Base-by-base conservation (phyloP, 2,797 vertebrate genomes). In the Sciaenops ocellatus region DNA sequence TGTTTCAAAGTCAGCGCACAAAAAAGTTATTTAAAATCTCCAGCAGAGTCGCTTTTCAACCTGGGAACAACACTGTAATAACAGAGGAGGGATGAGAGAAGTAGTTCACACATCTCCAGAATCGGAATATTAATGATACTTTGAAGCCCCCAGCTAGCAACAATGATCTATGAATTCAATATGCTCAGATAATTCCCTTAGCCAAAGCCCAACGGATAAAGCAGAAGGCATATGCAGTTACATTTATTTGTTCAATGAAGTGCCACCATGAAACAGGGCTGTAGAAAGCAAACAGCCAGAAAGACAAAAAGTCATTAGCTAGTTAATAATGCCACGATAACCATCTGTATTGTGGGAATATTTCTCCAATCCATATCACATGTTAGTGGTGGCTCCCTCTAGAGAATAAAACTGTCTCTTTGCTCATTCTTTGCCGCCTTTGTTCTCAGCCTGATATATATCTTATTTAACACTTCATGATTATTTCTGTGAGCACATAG, bases 151-250 rank as follows among this genome's bases (percentile, higher is more conserved):
- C 76, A 79, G 94, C 90, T 76, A 89, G 82, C 79, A 91, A 92
- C 89, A 89, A 87, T 92, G 90, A 94, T 94, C 83, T 91, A 93
- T 93, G 90, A 90, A 92, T 93, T 86, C 89, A 94, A 94, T 93
- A 93, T 89, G 73, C 87, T 80, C 46, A 81, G 89, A 90, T 76
- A 83, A 81, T 90, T 91, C 87, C 85, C 87, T 83, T 61, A 80
- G 84, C 83, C 70, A 89, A 87, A 85, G 77, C 83, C 79, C 92
- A 78, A 34, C 76, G 75, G 85, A 88, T 84, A 62, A 72, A 74
- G 84, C 69, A 78, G 68, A 75, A 78, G 68, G 78, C 74, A 79
- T 69, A 82, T 56, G 77, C 85, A 81, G 71, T 86, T 85, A 80
- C 85, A 92, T 89, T 72, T 89, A 92, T 92, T 89, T 90, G 84